Evolutionary conservation across 2,797 vertebrate species (phyloP), one percentile per base, ranked within the genome.

Genomic region (Danionella dracula): DNA sequence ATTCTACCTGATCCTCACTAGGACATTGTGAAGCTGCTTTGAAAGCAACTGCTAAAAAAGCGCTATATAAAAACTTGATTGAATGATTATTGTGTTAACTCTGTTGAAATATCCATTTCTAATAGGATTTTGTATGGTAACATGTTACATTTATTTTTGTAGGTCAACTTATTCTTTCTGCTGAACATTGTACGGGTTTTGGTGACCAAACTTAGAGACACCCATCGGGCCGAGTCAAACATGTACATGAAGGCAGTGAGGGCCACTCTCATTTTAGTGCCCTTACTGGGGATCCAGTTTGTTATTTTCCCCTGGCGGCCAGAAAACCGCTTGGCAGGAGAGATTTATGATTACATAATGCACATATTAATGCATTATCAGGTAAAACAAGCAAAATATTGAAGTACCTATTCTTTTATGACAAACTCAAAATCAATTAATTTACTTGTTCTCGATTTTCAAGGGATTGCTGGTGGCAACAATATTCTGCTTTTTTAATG

Each of bases 231-330:
- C 0, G 96, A 99, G 76, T 92, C 93, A 41, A 92, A 94, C 84
- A 95, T 98, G 95, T 99, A 99, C 68, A 95, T 99, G 96, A 99
- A 98, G 85, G 97, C 95, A 1, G 97, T 98, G 71, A 89, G 94
- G 80, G 96, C 97, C 77, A 96, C 96, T 4, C 83, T 99, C 71
- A 92, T 99, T 77, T 88, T 99, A 23, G 93, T 99, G 80, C 97
- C 97, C 17, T 89, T 99, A 64, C 84, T 99, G 54, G 97, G 97
- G 59, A 94, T 97, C 73, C 96, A 99, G 77, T 99, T 99, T 73
- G 92, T 99, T 9, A 93, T 99, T 75, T 85, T 97, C 55, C 96
- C 95, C 71, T 99, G 95, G 97, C 92, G 93, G 77, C 97, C 96
- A 4, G 92, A 96, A 82, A 95, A 93, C 85, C 88, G 89, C 10